Base-by-base conservation (phyloP, 2,888 invertebrate species). In the Gnatocerus cornutus region DNA sequence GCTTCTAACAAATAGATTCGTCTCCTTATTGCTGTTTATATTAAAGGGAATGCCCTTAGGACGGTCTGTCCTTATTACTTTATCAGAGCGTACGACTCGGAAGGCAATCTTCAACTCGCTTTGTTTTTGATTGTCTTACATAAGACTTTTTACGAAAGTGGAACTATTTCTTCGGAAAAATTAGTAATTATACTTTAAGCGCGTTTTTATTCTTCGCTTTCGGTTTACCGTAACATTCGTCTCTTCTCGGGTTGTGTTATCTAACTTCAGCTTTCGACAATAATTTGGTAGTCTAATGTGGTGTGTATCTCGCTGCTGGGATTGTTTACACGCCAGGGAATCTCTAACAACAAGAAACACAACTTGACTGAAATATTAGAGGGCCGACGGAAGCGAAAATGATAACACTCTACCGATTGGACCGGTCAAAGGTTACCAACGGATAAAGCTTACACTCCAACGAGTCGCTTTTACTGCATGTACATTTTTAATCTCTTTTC, bases 271-370 rank as follows among this genome's bases (percentile, higher is more conserved):
- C 71, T 65, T 73, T 72, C 73, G 68, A 73, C 73, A 72, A 75
- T 75, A 78, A 77, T 79, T 78, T 79, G 77, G 75, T 76, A 77
- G 75, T 77, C 74, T 78, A 78, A 78, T 78, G 73, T 66, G 73
- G 67, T 73, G 73, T 78, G 72, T 74, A 74, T 70, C 73, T 69
- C 71, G 68, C 67, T 71, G 56, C 70, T 70, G 69, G 70, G 67
- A 73, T 77, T 79, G 77, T 78, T 79, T 79, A 76, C 77, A 76
- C 68, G 71, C 55, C 61, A 62, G 63, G 67, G 58, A 53, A 69
- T 30, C 59, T 56, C 59, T 41, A 68, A 62, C 63, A 64, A 68
- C 62, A 46, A 61, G 59, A 62, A 41, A 63, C 62, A 68, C 65
- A 66, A 69, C 41, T 65, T 65, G 64, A 53, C 64, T 64, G 65